These are phyloP conservation scores for Crotalus adamanteus DNA, from an alignment of 2,797 vertebrate species.

Conservation along the genomic window DNA sequence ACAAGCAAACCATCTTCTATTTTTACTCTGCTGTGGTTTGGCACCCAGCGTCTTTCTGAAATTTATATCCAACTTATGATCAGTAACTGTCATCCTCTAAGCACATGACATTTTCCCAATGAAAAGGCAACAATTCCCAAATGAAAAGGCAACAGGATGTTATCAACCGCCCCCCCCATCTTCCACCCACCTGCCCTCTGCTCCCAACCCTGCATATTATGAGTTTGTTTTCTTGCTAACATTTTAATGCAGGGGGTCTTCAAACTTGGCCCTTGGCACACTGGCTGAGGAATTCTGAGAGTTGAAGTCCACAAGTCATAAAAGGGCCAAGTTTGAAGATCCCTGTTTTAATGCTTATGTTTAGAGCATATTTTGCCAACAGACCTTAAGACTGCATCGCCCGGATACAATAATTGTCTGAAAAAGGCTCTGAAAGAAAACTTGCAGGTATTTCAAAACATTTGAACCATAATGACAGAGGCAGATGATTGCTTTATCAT, in stretches of 20 bases:
- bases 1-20: not conserved
- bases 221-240: not conserved
- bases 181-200: not conserved
- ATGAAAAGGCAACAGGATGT: constrained; percentile 3
- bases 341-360: constrained; percentile 20
- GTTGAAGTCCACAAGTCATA: too few species aligned
- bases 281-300: too few species aligned
- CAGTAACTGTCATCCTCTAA: constrained; percentile 8
- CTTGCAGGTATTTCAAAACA: constrained; percentile 37
- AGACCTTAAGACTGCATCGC: constrained; percentile 33
- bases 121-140: too few species aligned
- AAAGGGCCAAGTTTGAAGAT: too few species aligned
- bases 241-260: too few species aligned
- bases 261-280: too few species aligned
- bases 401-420: constrained; percentile 38
- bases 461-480: constrained; percentile 40
- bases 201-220: not conserved
- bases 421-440: constrained; percentile 34
- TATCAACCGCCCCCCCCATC: not conserved
- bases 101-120: not conserved
- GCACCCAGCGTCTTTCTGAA: not conserved
- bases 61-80: constrained; percentile 4
- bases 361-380: constrained; percentile 36
- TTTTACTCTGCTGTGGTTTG: not conserved
- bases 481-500: not conserved